Evolutionary conservation across 2,113 vertebrate genomes (phyloP), one percentile per base, ranked within the genome.

Genomic region (Meleagris gallopavo): DNA sequence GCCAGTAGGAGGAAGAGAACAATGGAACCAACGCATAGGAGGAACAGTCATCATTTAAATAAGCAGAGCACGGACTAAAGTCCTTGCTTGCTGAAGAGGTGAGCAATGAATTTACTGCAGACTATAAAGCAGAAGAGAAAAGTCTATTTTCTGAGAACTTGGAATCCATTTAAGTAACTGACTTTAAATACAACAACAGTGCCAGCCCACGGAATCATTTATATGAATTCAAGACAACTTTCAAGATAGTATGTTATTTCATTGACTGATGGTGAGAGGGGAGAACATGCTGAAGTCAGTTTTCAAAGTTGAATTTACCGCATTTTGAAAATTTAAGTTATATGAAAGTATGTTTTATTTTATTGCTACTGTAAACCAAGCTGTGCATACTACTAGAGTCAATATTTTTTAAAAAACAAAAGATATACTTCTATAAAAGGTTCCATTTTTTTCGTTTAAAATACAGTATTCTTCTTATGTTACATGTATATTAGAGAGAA

Each of bases 181-280:
- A 36, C 82, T 91, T 82, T 77, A 86, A 85, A 0, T 2, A 82
- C 58, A 91, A 54, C 22, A 76, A 67, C 43, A 74, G 27, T 75
- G 61, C 38, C 73, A 88, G 72, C 20, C 41, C 80, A 86, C 71
- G 73, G n/a, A 80, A 64, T 46, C 41, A 72, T 55, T 40, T 72
- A 24, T 88, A 86, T 60, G 38, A 88, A 83, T 7, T n/a, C n/a
- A 82, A 94, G 79, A 54, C 41, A 77, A 29, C 21, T 83, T 83
- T 86, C 76, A 80, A 77, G 30, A 11, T 71, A 88, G 74, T 34
- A 83, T 77, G 76, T 78, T 50, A 83, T 29, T 60, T 74, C 40
- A 67, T 13, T 65, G 38, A 54, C 38, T 61, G 45, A 84, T 48
- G 18, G 25, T 25, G 5, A 74, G 2, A 58, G 2, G 71, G 40